A percentile compares a stretch with the other conserved stretches of the same genome.
Conservation (phyloP, 2,113 vertebrate species). For the Peucedramus taeniatus region DNA sequence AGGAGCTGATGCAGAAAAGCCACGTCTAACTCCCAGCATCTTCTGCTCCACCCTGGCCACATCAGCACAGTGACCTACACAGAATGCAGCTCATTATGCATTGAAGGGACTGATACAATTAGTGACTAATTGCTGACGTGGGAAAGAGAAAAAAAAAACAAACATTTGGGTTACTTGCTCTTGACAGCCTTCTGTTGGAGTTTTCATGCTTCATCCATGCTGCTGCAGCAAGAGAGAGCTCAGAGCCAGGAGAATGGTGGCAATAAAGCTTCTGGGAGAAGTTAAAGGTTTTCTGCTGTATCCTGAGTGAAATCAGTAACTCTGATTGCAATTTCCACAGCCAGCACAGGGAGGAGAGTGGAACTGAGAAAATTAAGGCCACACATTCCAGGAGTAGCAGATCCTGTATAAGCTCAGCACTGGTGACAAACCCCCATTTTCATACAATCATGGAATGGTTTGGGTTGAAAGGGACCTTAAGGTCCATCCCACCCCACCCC, state of each 20-base stretch:
- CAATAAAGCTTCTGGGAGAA: neutral
- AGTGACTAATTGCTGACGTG: neutral
- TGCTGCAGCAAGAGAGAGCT: neutral
- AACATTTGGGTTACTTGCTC: neutral
- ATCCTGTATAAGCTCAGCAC: neutral
- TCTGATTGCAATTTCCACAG: neutral
- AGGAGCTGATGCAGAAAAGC: neutral
- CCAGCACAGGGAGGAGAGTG: neutral
- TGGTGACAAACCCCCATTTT: neutral
- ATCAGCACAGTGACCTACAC: neutral
- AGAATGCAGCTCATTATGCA: neutral
- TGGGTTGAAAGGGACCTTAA: neutral
- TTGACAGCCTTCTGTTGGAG: neutral
- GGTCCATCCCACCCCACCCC: neutral
- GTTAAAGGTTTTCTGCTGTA: neutral
- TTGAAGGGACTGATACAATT: neutral
- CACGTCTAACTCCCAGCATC: neutral
- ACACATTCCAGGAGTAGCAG: neutral
- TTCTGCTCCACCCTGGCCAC: neutral
- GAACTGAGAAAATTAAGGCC: neutral
- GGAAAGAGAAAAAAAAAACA: neutral
- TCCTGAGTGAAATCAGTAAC: neutral
- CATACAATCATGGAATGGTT: no score
- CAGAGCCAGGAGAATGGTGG: neutral
- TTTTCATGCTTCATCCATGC: neutral